These are phyloP conservation scores for Anthopleura sola DNA, from an alignment of 64 coral and sea anemone species.

Conservation along the genomic window DNA sequence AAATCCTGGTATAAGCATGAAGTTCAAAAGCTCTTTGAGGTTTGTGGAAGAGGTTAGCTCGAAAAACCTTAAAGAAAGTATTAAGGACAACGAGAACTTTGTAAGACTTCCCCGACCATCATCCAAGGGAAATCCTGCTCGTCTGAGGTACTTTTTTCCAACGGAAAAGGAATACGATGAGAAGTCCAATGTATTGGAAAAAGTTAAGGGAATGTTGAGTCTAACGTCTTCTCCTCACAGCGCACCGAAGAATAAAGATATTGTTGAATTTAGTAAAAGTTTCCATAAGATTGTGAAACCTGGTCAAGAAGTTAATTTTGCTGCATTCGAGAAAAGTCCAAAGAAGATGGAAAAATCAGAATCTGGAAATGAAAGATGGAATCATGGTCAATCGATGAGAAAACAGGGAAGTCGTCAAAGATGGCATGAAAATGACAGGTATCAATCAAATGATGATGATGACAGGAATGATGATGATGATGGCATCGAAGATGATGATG, in stretches of 20 bases:
- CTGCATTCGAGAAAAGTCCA: background rate
- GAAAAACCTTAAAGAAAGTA: background rate
- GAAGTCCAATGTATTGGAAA: background rate
- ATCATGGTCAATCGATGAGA: too few relatives aligned
- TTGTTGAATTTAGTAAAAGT: background rate
- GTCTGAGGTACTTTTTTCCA: background rate
- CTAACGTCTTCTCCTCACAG: background rate
- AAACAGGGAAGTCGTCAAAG: background rate
- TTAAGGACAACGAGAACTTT: background rate
- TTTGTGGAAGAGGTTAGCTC: background rate
- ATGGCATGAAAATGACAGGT: constrained; percentile 4
- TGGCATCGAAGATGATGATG: constrained; percentile 15
- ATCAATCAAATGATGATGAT: background rate
- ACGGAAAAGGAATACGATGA: background rate
- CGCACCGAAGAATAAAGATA: background rate
- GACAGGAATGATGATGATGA: background rate
- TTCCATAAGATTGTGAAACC: constrained; percentile 2
- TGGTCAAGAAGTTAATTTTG: background rate
- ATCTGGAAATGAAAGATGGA: background rate
- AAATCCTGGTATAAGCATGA: constrained; percentile 1
- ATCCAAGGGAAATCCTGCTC: background rate
- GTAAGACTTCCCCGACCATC: background rate
- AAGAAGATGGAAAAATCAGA: background rate
- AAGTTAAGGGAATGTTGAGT: background rate
- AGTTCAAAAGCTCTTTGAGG: constrained; percentile 33